Conservation (phyloP, 2,113 vertebrate genomes). For the Tringa solitaria region DNA sequence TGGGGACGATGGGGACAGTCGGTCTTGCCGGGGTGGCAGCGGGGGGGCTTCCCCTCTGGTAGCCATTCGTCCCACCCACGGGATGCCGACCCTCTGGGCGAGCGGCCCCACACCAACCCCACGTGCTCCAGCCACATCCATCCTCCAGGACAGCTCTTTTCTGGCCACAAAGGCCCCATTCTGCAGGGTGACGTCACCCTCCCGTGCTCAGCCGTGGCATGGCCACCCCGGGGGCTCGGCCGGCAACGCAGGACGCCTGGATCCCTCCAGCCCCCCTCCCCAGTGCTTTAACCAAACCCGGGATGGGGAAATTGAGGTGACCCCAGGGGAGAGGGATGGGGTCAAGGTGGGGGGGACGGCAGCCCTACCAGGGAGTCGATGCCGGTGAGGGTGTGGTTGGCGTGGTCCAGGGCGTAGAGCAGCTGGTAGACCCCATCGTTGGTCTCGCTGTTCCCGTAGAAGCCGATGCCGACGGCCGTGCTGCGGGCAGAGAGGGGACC, state of each 20-base stretch:
- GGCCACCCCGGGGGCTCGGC: background rate
- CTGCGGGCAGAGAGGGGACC: conserved; percentile 58
- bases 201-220: fast-evolving
- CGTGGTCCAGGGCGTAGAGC: conserved; percentile 91
- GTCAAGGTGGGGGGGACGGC: fast-evolving
- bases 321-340: fast-evolving
- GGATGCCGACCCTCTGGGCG: fast-evolving
- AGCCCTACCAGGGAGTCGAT: conserved; percentile 88
- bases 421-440: conserved; percentile 93
- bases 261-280: background rate
- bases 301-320: fast-evolving
- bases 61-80: fast-evolving
- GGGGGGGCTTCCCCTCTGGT: too few relatives aligned
- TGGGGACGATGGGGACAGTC: background rate
- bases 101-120: background rate
- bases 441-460: conserved; percentile 98
- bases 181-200: background rate
- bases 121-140: fast-evolving
- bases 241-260: fast-evolving
- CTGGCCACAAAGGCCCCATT: conserved; percentile 34
- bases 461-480: conserved; percentile 89
- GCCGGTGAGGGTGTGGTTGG: conserved; percentile 89
- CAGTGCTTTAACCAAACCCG: background rate
- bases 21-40: fast-evolving
- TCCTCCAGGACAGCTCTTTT: background rate